Evolutionary conservation across 2,888 invertebrate genomes (phyloP), one percentile per base, ranked within the genome.

Genomic region (Crossocerus cetratus): DNA sequence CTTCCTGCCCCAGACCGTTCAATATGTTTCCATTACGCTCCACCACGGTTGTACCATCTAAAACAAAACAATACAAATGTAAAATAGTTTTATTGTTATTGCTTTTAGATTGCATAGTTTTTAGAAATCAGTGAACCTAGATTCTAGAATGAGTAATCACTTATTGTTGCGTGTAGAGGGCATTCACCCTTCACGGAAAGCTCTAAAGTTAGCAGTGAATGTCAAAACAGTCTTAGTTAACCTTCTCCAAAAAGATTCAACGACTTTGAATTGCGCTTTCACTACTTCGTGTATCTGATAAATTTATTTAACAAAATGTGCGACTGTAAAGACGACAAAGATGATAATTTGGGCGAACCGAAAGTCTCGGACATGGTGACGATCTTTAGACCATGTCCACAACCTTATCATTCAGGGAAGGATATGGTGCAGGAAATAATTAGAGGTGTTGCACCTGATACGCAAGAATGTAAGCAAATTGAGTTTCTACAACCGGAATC

Each of bases 221-320:
- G 49, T 49, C 16, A 49, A 49, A 32, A 32, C 32, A 32, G 11
- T 32, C 32, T 32, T 11, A 32, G 11, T 32, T 32, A 32, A 32
- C 32, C 32, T 32, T 11, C 1, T 1, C 5, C 5, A 32, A 32
- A 32, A 32, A 32, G 32, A 32, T 32, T 32, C 32, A 32, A 5
- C 11, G 32, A 32, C 32, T 32, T 32, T 32, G 32, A 32, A 32
- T 32, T 32, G n/a, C n/a, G n/a, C n/a, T n/a, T n/a, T n/a, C n/a
- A n/a, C n/a, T n/a, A n/a, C n/a, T n/a, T n/a, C n/a, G n/a, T n/a
- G n/a, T n/a, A n/a, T n/a, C n/a, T n/a, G n/a, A n/a, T n/a, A 32
- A 32, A 32, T 32, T 32, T 8, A 11, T 32, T 32, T 8, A 32
- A 32, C n/a, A 60, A 54, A 44, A 86, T 86, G 86, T 85, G 85